Base-by-base conservation (phyloP, 2,888 invertebrate genomes). In the Himalopsyche kuldschensis region DNA sequence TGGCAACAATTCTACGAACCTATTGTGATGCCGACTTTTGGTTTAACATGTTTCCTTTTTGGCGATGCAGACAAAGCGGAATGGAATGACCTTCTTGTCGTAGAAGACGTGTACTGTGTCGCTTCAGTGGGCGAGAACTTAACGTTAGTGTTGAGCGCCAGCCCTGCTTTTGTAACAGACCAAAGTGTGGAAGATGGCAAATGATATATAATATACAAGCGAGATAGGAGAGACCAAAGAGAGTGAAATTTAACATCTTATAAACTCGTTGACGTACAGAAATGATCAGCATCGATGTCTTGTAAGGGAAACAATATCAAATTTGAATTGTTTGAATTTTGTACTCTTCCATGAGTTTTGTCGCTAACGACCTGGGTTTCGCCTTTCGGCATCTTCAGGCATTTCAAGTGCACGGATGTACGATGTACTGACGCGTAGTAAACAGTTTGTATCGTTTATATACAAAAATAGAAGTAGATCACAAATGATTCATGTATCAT, bases 11-110 rank as follows among this genome's bases (percentile, higher is more conserved):
- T 24, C 88, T 92, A 92, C 92, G 91, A 91, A 92, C 92, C 92
- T 91, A 92, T 90, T 90, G 91, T 91, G 89, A 92, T 92, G 88
- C 91, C 92, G 89, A 92, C 91, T 91, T 92, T 92, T 81, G 91
- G 89, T 84, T 91, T 89, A 89, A 91, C 91, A 88, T 91, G 91
- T 91, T 88, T 92, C 90, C 87, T 91, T 81, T 85, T 86, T 35
- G 83, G 86, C 82, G 86, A 84, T 27, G 82, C 80, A 69, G 82
- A 81, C 86, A 84, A 82, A 90, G 90, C 79, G 78, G 84, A 80
- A 48, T 79, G 79, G 78, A 83, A 77, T 46, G 82, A 55, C 55
- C 79, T 85, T 84, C 81, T 83, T 81, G 69, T 69, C 69, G 69
- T 69, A 69, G 69, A 69, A 27, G 77, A 77, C 41, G 41, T 77